phyloP scores from a whole-genome alignment of 1,140 invertebrate species.

The Drosophila kepulauana region DNA sequence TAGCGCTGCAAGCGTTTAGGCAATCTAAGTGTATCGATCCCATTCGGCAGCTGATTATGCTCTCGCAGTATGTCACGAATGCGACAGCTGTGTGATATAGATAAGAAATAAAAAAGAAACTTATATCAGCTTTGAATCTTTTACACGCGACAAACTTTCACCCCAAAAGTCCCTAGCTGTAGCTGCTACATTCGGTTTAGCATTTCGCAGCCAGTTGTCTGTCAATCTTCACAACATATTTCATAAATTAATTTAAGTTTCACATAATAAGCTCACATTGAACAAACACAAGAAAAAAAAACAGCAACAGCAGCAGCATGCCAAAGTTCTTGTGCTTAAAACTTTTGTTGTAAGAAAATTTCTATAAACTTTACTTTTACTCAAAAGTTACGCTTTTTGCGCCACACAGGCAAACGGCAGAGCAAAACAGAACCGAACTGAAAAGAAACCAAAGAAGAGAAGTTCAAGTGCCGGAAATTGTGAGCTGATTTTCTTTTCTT shows the following conservation, averaged over 20 bases:
- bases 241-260: constrained; percentile 81
- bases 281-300: constrained; percentile 10
- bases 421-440: constrained; percentile 21
- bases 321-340: constrained; percentile 77
- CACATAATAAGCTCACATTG: constrained; percentile 66
- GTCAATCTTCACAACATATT: constrained; percentile 69
- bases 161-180: neutral
- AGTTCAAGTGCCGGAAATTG: constrained; percentile 78
- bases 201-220: constrained; percentile 2
- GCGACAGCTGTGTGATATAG: constrained; percentile 86
- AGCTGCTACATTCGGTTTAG: constrained; percentile 13
- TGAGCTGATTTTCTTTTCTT: constrained; percentile 38
- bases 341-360: constrained; percentile 68
- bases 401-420: constrained; percentile 18
- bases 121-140: neutral
- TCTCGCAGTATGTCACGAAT: constrained; percentile 88
- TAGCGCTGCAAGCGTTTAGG: constrained; percentile 89
- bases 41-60: constrained; percentile 90
- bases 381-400: constrained; percentile 54
- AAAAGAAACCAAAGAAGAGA: constrained; percentile 42
- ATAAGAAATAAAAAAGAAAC: neutral
- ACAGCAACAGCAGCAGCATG: constrained; percentile 4
- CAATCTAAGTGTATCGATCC: constrained; percentile 89
- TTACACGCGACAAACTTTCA: neutral
- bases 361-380: constrained; percentile 64